Base-by-base conservation (phyloP, 2,888 invertebrate genomes). In the Pocota personata region DNA sequence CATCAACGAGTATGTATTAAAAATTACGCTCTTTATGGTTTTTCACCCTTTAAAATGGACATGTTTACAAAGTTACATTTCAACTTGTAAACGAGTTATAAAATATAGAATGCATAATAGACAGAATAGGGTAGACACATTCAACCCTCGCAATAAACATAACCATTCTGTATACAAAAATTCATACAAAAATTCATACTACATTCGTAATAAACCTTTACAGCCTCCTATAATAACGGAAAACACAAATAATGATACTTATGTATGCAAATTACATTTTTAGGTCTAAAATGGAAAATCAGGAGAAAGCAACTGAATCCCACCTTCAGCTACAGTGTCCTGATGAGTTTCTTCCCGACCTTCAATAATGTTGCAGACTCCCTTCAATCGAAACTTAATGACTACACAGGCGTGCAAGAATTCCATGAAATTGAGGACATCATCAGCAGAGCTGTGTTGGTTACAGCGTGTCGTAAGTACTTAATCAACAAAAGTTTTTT, bases 231-330 rank as follows among this genome's bases (percentile, higher is more conserved):
- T 7, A 37, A 67, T 30, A 40, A 30, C 19, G 57, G n/a, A 57
- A 12, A 40, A 5, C 19, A 24, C 35, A 55, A 43, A 30, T 57
- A 57, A 52, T 57, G 19, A 43, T 40, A 35, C 57, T 21, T 16
- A 21, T 2, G 35, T 46, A 76, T 62, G 52, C 40, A 52, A 57
- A 69, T 71, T 55, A 12, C 10, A 21, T 8, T 43, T 66, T 58
- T 37, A 91, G 91, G 91, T n/a, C 89, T 90, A 37, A 89, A 90
- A 71, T 91, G 91, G 91, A 92, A 92, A 83, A 88, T 90, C 43
- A 90, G 91, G 0, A 89, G 92, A 57, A 91, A 90, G 75, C 91
- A 91, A 67, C 87, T 91, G 5, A 92, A 92, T 89, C 91, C 91
- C 0, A 90, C 91, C 46, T 91, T 91, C 77, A 90, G 90, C 76